Evolutionary conservation across 2,888 invertebrate genomes (phyloP), one percentile per base, ranked within the genome.

Genomic region (Nymphalis polychloros): DNA sequence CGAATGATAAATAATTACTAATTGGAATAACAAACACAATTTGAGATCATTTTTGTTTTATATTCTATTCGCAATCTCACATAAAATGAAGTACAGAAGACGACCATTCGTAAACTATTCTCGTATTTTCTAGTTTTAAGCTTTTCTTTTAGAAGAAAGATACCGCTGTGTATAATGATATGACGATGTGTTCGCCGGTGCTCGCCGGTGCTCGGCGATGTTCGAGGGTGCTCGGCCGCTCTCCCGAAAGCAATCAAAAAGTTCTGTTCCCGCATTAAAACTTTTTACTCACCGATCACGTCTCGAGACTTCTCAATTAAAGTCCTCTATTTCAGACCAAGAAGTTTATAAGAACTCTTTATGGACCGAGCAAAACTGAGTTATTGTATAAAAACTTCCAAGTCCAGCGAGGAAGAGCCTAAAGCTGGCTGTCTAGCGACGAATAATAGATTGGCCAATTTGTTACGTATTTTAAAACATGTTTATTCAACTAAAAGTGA

Each of bases 171-270:
- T 67, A 67, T 67, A 67, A 67, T 67, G 61, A 67, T 67, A 61
- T 41, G 57, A 41, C 41, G 57, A 57, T 67, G 62, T 67, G 66
- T 55, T 47, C 27, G 47, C 59, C 35, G 60, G 27, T 27, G 46
- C 61, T 31, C 66, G 66, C 35, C 55, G 55, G 49, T 48, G 55
- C 55, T 62, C 49, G 23, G 23, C 23, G 23, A 23, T 2, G 23
- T 2, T 23, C 23, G 23, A 2, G 1, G 60, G 27, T 27, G 50
- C 61, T 31, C 66, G 66, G 48, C 55, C 61, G 55, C 55, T 61
- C 55, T 62, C 49, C 55, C 19, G 60, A 67, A 67, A 67, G 55
- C 66, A 67, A 67, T 67, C 66, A 67, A 67, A 66, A 67, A 67
- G 66, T 67, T 67, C 49, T 57, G 41, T 61, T 52, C 55, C 57